Percentiles rank a stretch among this genome's conserved stretches.
Conservation (phyloP, 2,797 vertebrate genomes). For the Enteromius mattozi region DNA sequence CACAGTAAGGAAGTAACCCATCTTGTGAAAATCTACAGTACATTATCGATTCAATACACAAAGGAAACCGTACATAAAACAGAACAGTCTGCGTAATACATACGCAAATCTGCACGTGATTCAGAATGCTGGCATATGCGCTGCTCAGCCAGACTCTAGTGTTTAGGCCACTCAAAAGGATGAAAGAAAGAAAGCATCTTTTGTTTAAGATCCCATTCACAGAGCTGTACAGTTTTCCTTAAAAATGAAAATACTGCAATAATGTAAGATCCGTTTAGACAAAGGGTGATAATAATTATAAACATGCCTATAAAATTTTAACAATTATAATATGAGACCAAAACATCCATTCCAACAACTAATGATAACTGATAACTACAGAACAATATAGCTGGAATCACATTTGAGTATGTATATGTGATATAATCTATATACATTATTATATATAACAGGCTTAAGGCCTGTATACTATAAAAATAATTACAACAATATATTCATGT, state of each 20-base stretch:
- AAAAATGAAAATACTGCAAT: not conserved
- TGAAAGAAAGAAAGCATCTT: not conserved
- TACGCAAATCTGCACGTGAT: not conserved
- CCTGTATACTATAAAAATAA: too few species aligned
- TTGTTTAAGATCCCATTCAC: not conserved
- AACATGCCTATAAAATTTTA: not conserved
- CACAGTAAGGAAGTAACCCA: slow-evolving; percentile 50
- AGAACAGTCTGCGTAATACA: slow-evolving; percentile 23
- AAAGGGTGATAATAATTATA: not conserved
- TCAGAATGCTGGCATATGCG: slow-evolving; percentile 19
- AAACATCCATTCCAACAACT: not conserved
- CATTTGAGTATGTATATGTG: too few species aligned
- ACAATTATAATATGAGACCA: not conserved
- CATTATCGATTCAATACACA: slow-evolving; percentile 51
- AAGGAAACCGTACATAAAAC: slow-evolving; percentile 16
- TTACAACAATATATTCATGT: too few species aligned
- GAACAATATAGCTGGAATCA: not conserved
- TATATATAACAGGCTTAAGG: too few species aligned
- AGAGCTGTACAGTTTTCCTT: not conserved
- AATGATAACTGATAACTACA: not conserved
- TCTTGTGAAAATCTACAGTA: slow-evolving; percentile 60
- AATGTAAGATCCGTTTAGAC: not conserved
- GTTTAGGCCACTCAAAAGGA: slow-evolving; percentile 3
- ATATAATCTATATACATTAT: too few species aligned
- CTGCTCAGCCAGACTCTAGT: not conserved